Conservation (phyloP, 2,113 vertebrate genomes). For the Narcine bancroftii region DNA sequence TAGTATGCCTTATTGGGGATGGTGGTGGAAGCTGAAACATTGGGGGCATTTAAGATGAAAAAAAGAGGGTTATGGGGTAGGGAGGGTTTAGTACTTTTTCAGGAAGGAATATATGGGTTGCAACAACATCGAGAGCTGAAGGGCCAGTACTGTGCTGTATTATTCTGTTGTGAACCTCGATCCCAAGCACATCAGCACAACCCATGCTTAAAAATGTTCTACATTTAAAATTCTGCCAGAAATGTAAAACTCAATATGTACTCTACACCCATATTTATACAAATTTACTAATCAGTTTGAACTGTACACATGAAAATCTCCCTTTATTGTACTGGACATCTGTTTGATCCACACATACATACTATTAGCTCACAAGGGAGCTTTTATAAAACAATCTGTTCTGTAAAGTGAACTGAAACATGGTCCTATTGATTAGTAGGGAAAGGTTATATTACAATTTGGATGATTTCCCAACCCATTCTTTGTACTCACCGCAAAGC, state of each 20-base stretch:
- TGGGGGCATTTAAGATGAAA: too few relatives aligned
- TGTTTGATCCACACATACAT: background rate
- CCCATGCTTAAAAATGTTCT: background rate
- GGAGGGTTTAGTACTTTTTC: too few relatives aligned
- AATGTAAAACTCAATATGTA: background rate
- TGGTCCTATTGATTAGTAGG: background rate
- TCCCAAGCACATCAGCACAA: background rate
- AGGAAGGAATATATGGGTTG: too few relatives aligned
- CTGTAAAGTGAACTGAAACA: background rate
- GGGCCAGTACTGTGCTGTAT: too few relatives aligned
- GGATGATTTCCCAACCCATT: background rate
- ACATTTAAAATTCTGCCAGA: background rate
- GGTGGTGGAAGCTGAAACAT: too few relatives aligned
- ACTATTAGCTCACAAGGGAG: background rate
- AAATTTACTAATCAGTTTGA: background rate
- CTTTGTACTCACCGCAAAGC: background rate
- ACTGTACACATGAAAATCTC: background rate
- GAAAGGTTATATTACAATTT: background rate
- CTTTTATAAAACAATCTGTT: background rate
- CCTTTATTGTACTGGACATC: background rate
- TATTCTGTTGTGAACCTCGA: too few relatives aligned
- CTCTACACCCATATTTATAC: background rate
- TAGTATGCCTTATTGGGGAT: too few relatives aligned
- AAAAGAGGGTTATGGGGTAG: too few relatives aligned
- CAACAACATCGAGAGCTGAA: too few relatives aligned